Evolutionary conservation across 2,113 vertebrate species (phyloP), one percentile per base, ranked within the genome.

Genomic region (Fukomys damarensis): DNA sequence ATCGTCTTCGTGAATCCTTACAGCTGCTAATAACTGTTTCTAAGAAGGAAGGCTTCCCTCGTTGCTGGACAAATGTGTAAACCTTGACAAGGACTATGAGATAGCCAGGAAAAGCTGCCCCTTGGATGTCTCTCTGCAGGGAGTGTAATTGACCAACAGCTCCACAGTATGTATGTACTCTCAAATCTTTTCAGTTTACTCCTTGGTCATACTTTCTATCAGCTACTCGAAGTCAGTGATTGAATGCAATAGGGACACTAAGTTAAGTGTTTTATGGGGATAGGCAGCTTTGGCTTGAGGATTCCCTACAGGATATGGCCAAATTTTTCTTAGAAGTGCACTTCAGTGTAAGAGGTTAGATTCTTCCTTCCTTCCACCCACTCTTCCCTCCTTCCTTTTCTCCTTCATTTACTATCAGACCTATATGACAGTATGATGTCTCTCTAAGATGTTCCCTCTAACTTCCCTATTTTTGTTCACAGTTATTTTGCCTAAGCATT

Each of bases 1-100:
- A 65, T 93, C 74, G 79, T 52, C 59, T 89, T 54, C 79, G 86
- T 81, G 83, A 52, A 93, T 85, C 43, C 82, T 79, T 32, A 95
- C 19, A 89, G 61, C 8, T 72, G 80, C 35, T 35, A 87, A 54
- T n/a, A 76, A 41, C 87, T 80, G 19, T 70, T 77, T 76, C 56
- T 28, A 92, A 88, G 49, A 90, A 68, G 4, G 46, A 94, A 87
- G 63, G 43, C 10, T 81, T 66, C 38, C 9, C 8, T 80, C 92
- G 17, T 82, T 41, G 26, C 26, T 94, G 63, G 46, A 52, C 3
- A 52, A 28, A 83, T 63, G n/a, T 11, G 81, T 58, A 89, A 59
- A 84, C 59, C 70, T 85, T 92, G 28, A 95, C 5, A 65, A 85
- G 41, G 52, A 46, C 52, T 59, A 5, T 72, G 19, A 56, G 4